Evolutionary conservation across 1,140 invertebrate species (phyloP).

Genomic region (Ceratitis capitata): DNA sequence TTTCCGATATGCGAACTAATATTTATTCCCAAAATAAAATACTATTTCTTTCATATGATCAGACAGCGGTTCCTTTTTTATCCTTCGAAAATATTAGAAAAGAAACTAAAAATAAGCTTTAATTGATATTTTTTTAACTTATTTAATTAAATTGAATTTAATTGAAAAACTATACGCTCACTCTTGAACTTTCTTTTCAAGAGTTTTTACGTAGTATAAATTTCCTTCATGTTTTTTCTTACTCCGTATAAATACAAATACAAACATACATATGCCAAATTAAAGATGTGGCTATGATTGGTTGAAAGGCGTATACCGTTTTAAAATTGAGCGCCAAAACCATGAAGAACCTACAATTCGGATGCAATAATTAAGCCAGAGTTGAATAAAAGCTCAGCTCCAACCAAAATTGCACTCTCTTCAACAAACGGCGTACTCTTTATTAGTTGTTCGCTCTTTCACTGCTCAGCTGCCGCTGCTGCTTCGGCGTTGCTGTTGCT

Average conservation of each 20-base stretch:
- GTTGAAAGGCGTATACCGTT: constrained; percentile 1
- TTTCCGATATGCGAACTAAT: too few species aligned
- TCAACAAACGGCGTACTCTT: neutral
- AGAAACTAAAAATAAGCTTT: too few species aligned
- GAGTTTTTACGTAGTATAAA: neutral
- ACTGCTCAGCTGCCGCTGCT: neutral
- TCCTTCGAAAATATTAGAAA: too few species aligned
- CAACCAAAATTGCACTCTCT: neutral
- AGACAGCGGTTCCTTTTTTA: too few species aligned
- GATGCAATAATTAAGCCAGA: neutral
- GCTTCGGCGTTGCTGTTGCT: neutral
- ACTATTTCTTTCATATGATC: too few species aligned
- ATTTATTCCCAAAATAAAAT: too few species aligned
- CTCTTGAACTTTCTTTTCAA: neutral
- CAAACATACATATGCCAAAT: neutral
- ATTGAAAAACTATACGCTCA: too few species aligned
- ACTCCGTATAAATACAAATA: neutral
- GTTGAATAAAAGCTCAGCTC: neutral
- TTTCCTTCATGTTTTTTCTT: neutral
- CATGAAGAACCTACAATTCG: neutral
- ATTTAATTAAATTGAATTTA: too few species aligned
- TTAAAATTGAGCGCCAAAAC: neutral
- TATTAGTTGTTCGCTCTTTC: neutral
- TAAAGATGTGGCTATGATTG: constrained; percentile 10
- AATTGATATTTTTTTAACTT: too few species aligned